A percentile compares a stretch with the other conserved stretches of the same genome.
These are phyloP conservation scores for Drosophila ananassae DNA, from an alignment of 1,140 invertebrate genomes.

Conservation along the genomic window DNA sequence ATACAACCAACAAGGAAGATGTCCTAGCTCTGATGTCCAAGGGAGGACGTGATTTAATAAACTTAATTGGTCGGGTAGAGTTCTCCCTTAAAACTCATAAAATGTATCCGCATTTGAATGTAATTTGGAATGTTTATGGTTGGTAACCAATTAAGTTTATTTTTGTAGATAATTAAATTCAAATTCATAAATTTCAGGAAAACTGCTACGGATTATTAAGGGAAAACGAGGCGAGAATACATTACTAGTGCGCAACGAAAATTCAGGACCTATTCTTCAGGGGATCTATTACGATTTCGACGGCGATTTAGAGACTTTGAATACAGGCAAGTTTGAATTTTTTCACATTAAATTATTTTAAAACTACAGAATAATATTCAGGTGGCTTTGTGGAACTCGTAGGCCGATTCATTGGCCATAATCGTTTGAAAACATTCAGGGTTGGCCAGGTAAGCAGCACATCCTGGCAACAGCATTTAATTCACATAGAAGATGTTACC, in stretches of 20 bases:
- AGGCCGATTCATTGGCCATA: slow-evolving; percentile 56
- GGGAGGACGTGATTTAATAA: slow-evolving; percentile 45
- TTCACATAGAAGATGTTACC: slow-evolving; percentile 61
- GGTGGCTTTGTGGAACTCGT: slow-evolving; percentile 64
- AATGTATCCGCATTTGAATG: slow-evolving; percentile 58
- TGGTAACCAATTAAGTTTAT: not conserved
- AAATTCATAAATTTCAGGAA: slow-evolving; percentile 41
- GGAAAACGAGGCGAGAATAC: slow-evolving; percentile 65
- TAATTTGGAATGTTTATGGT: slow-evolving; percentile 77
- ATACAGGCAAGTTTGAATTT: slow-evolving; percentile 28
- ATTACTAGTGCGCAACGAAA: slow-evolving; percentile 56
- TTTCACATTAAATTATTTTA: not conserved
- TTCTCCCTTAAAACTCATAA: slow-evolving; percentile 71
- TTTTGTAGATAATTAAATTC: not conserved
- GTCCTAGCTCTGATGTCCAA: slow-evolving; percentile 24
- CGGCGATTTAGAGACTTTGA: slow-evolving; percentile 22
- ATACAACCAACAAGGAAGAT: slow-evolving; percentile 9
- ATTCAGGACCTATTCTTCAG: slow-evolving; percentile 66
- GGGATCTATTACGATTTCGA: slow-evolving; percentile 72
- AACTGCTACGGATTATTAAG: slow-evolving; percentile 59
- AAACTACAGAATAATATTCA: slow-evolving; percentile 8
- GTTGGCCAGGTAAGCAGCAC: slow-evolving; percentile 43
- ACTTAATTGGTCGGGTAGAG: slow-evolving; percentile 63
- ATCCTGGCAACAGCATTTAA: slow-evolving; percentile 48
- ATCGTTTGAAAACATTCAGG: slow-evolving; percentile 64